Percentiles rank a stretch among this genome's conserved stretches.
Evolutionary conservation across 2,888 invertebrate genomes (phyloP).

Genomic region (Agrotis puta): DNA sequence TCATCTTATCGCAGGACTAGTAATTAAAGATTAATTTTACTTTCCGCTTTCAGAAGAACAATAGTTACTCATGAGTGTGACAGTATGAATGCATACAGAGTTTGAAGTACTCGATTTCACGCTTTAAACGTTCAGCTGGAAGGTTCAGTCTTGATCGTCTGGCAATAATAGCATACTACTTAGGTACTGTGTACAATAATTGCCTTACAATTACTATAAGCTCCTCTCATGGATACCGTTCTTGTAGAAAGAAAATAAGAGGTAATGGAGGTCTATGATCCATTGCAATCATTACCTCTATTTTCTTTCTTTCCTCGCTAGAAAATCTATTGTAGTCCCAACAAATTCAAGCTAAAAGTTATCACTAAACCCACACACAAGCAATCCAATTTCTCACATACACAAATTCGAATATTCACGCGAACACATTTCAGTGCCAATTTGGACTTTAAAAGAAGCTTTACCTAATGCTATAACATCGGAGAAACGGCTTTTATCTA

Average conservation of each 20-base stretch:
- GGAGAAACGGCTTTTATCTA: slow-evolving; percentile 72
- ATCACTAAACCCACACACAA: slow-evolving; percentile 26
- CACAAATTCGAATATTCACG: slow-evolving; percentile 51
- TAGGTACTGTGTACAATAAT: slow-evolving; percentile 5
- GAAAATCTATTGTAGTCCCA: slow-evolving; percentile 4
- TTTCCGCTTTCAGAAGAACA: neutral
- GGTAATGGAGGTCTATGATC: slow-evolving; percentile 1
- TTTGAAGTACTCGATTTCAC: neutral
- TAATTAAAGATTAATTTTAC: neutral
- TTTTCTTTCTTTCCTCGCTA: neutral
- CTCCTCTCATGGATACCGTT: neutral
- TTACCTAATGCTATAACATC: slow-evolving; percentile 70
- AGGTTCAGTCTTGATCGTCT: neutral
- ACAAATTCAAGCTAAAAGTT: slow-evolving; percentile 24
- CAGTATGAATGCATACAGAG: neutral
- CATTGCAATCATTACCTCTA: slow-evolving; percentile 19
- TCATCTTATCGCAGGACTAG: too few relatives aligned
- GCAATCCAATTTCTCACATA: slow-evolving; percentile 36
- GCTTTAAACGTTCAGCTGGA: neutral
- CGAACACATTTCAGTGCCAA: slow-evolving; percentile 56
- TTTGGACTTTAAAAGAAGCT: slow-evolving; percentile 64
- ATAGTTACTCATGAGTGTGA: neutral
- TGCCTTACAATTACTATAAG: neutral
- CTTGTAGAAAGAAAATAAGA: neutral
- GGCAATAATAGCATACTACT: neutral